Conservation (phyloP, 1,140 invertebrate genomes). For the Diabrotica undecimpunctata region DNA sequence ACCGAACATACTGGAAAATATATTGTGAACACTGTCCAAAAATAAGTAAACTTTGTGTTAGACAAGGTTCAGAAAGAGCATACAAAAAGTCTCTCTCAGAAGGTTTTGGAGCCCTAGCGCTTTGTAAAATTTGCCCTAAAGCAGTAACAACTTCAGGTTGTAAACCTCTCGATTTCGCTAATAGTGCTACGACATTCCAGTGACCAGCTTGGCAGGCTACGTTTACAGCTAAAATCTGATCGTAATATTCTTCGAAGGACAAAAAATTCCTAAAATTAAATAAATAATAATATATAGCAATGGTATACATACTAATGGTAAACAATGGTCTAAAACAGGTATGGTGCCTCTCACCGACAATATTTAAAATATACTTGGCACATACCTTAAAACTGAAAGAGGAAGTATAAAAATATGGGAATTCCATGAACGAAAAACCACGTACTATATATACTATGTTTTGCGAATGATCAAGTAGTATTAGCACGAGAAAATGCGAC, state of each 20-base stretch:
- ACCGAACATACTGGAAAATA: constrained; percentile 43
- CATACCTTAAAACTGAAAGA: too few relatives aligned
- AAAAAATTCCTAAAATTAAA: constrained; percentile 57
- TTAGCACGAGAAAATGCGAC: too few relatives aligned
- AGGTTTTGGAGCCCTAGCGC: constrained; percentile 29
- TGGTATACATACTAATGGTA: too few relatives aligned
- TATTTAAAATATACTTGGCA: too few relatives aligned
- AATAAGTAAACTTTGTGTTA: constrained; percentile 44
- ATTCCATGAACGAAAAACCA: too few relatives aligned
- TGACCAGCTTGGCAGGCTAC: constrained; percentile 60
- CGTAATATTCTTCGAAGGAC: constrained; percentile 64
- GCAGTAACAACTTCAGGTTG: constrained; percentile 56
- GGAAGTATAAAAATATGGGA: too few relatives aligned
- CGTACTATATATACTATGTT: too few relatives aligned
- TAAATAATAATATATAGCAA: too few relatives aligned
- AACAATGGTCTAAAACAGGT: too few relatives aligned
- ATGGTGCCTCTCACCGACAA: too few relatives aligned
- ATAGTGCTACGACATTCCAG: constrained; percentile 58
- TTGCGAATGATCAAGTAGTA: too few relatives aligned
- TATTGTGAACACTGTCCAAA: constrained; percentile 38
- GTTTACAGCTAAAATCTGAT: constrained; percentile 64
- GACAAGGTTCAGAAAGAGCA: constrained; percentile 42
- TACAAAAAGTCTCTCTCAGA: constrained; percentile 39
- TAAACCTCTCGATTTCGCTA: constrained; percentile 57
- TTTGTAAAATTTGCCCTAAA: constrained; percentile 45